phyloP scores from a whole-genome alignment of 2,797 vertebrate species.

The Podarcis lilfordi region DNA sequence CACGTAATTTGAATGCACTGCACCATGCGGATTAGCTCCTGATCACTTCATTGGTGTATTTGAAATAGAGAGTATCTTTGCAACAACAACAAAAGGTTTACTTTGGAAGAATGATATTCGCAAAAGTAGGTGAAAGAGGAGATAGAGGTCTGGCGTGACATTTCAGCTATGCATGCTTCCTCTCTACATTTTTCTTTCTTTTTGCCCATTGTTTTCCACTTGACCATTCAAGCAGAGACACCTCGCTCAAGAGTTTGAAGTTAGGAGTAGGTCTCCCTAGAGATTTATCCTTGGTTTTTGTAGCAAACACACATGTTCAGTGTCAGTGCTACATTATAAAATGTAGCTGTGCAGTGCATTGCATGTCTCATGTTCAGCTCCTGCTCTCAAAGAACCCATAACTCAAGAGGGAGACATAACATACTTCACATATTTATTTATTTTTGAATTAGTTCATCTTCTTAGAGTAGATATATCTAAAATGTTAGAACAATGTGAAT shows the following conservation, averaged over 20 bases:
- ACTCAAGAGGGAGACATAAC: slow-evolving; percentile 4
- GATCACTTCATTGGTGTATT: not conserved
- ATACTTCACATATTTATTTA: not conserved
- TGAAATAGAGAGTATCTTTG: slow-evolving; percentile 24
- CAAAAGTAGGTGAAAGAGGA: not conserved
- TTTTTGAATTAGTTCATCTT: not conserved
- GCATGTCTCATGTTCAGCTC: slow-evolving; percentile 20
- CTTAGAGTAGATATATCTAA: slow-evolving; percentile 13
- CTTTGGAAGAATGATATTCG: slow-evolving; percentile 8
- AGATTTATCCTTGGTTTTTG: slow-evolving; percentile 59
- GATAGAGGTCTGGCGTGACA: slow-evolving; percentile 21
- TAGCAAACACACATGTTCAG: slow-evolving; percentile 47
- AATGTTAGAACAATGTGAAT: slow-evolving; percentile 21
- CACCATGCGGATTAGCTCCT: not conserved
- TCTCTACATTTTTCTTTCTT: slow-evolving; percentile 52
- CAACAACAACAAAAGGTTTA: slow-evolving; percentile 6
- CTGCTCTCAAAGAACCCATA: slow-evolving; percentile 24
- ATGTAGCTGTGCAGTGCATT: slow-evolving; percentile 12
- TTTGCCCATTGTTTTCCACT: slow-evolving; percentile 50
- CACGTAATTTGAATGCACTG: slow-evolving; percentile 5
- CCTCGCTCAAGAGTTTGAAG: not conserved
- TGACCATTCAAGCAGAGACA: not conserved
- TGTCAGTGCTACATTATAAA: slow-evolving; percentile 29
- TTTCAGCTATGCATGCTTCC: slow-evolving; percentile 39
- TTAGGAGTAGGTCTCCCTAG: slow-evolving; percentile 8